phyloP scores from a whole-genome alignment of 2,113 vertebrate genomes.

The Daphoenositta chrysoptera region DNA sequence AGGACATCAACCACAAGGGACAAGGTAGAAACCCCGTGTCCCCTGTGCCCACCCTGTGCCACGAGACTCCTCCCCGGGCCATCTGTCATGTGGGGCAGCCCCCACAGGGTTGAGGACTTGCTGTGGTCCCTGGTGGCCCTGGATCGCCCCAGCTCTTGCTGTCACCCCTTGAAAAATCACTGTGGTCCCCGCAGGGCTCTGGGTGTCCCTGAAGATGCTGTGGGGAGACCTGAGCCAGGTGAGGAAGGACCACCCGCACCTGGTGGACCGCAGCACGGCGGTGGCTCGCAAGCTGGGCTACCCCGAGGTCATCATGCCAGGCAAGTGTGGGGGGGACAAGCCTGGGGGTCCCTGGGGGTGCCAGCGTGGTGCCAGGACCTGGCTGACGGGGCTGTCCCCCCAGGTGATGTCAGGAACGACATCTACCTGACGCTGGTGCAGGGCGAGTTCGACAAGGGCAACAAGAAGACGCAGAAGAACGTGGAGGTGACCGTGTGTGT shows the following conservation, averaged over 20 bases:
- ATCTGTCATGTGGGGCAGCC: too few species aligned
- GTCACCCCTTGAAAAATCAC: not conserved
- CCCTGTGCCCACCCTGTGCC: too few species aligned
- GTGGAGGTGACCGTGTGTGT: constrained; percentile 63
- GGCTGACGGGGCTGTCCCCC: not conserved
- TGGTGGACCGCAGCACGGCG: constrained; percentile 78
- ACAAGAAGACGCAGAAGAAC: constrained; percentile 63
- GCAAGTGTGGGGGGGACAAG: constrained; percentile 3
- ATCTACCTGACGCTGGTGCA: constrained; percentile 66
- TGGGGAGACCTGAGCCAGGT: constrained; percentile 80
- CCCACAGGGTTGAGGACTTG: accelerated
- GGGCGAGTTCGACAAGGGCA: constrained; percentile 63
- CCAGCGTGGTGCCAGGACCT: accelerated
- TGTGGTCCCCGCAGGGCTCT: constrained; percentile 54
- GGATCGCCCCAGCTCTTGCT: not conserved
- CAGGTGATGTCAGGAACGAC: constrained; percentile 65
- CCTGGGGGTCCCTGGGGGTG: not conserved
- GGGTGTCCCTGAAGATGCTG: constrained; percentile 85
- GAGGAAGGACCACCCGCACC: constrained; percentile 78
- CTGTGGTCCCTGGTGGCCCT: not conserved
- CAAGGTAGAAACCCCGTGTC: not conserved
- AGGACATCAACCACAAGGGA: constrained; percentile 68
- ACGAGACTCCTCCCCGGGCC: accelerated
- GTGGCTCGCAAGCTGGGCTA: constrained; percentile 85
- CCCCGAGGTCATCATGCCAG: constrained; percentile 87